Evolutionary conservation across 1,140 invertebrate species (phyloP).

Genomic region (Trigoniulus corallinus): DNA sequence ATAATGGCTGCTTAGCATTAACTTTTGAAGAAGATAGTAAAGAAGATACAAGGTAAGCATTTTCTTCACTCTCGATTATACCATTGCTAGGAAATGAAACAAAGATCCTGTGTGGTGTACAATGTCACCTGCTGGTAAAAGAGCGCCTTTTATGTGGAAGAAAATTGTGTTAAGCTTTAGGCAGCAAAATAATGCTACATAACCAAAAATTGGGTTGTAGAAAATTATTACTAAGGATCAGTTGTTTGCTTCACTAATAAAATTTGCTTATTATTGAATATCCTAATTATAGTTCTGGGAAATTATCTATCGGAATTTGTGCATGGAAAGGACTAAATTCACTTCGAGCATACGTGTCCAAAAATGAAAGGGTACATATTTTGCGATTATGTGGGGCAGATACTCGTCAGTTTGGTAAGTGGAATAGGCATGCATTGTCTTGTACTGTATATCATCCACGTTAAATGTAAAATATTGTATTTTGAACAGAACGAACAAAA

Average conservation of each 20-base stretch:
- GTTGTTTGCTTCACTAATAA: background rate
- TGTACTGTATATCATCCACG: background rate
- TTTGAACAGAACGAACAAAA: too few relatives aligned
- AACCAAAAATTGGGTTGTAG: too few relatives aligned
- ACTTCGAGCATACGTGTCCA: slow-evolving; percentile 64
- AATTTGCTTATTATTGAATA: slow-evolving; percentile 3
- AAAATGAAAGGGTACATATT: slow-evolving; percentile 66
- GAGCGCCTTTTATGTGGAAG: too few relatives aligned
- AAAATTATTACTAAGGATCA: background rate
- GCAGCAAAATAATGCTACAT: too few relatives aligned
- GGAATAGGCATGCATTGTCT: background rate
- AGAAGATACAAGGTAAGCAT: too few relatives aligned
- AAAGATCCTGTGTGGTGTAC: too few relatives aligned
- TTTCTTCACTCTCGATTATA: too few relatives aligned
- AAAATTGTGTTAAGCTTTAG: too few relatives aligned
- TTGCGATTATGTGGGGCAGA: slow-evolving; percentile 65
- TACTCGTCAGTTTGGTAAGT: slow-evolving; percentile 52
- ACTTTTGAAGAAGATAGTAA: background rate
- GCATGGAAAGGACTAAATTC: slow-evolving; percentile 82
- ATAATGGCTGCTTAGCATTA: background rate
- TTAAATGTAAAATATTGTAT: background rate
- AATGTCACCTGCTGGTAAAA: too few relatives aligned
- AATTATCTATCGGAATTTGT: slow-evolving; percentile 44
- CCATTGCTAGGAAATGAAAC: too few relatives aligned
- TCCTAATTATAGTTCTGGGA: slow-evolving; percentile 8